Evolutionary conservation across 2,888 invertebrate species (phyloP), one percentile per base, ranked within the genome.

Genomic region (Orthosia incerta): DNA sequence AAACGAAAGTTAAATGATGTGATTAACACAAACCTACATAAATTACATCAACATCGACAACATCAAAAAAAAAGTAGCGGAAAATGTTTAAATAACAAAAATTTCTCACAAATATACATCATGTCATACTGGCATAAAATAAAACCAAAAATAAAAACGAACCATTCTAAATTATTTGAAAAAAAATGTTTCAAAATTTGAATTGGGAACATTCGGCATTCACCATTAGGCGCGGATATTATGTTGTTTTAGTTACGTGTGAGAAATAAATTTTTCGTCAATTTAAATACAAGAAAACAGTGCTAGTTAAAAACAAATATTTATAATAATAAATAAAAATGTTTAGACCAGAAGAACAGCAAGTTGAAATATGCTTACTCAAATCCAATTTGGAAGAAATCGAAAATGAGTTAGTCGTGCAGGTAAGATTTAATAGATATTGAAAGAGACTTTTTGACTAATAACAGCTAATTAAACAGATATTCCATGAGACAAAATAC

Each of bases 311-410:
- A 59, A 20, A 45, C n/a, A 26, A 39, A 39, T 7, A 39, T 39
- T 39, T 7, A 20, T 18, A 46, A 63, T 4, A 60, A 2, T 13
- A 51, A 56, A 48, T 4, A 39, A 93, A 79, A 80, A 95, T 95
- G 95, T 92, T 91, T 87, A 90, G 91, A 26, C 92, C 93, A 5
- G 92, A 93, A 83, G 88, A 94, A 74, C 95, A 94, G 82, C 95
- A 95, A 90, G 85, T 94, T 66, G 89, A 92, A 89, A 95, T 95
- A 87, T 95, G 93, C 86, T 87, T 95, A 69, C 79, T 95, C 2
- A 95, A 95, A 85, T 91, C 88, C 0, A 92, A 92, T 89, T 92
- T 95, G 65, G 91, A 94, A 84, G 91, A 93, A 86, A 94, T 95
- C 74, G 92, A 90, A 89, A 91, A 93, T 81, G 90, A 91, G 60